Evolutionary conservation across 2,113 vertebrate genomes (phyloP), one percentile per base, ranked within the genome.

Genomic region (Tyto alba): DNA sequence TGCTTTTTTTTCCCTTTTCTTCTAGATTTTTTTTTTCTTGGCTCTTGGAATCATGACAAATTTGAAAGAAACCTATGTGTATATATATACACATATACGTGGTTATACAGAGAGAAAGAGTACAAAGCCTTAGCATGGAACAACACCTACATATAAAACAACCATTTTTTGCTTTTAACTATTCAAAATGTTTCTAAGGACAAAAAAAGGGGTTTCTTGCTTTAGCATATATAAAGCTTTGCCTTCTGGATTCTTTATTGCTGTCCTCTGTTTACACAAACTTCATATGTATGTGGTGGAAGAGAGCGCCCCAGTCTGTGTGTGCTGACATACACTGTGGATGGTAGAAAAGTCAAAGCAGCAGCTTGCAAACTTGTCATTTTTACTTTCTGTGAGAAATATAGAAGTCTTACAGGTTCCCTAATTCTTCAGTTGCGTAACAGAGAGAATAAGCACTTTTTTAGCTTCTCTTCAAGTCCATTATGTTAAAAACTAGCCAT

Each of bases 31-130:
- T 52, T 79, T 89, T 90, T 91, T 3, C 45, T 88, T 88, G 82
- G 77, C 64, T 97, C 87, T 97, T 89, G 85, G 80, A 96, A 96
- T 97, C 91, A 95, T 82, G 92, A 90, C 78, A 91, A 90, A 57
- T 82, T 63, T 52, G 38, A 95, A 95, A 90, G 53, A 89, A 95
- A 87, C 34, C 11, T 55, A 7, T 79, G 5, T 60, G 4, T 66
- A 15, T 21, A 38, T 10, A 43, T 2, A 50, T 0, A 60, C 16
- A 74, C 32, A 45, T 34, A 15, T 41, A 45, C 8, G 63, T 8
- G 36, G 9, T 43, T 66, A 40, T 10, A 55, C 56, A 80, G 17
- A 56, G 34, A 87, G 72, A 79, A 68, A 84, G 19, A 55, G 22
- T 64, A 84, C 53, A 85, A 50, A 1, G 9, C 66, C 67, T 82